phyloP scores from a whole-genome alignment of 2,797 vertebrate genomes.

The Meda fulgida region DNA sequence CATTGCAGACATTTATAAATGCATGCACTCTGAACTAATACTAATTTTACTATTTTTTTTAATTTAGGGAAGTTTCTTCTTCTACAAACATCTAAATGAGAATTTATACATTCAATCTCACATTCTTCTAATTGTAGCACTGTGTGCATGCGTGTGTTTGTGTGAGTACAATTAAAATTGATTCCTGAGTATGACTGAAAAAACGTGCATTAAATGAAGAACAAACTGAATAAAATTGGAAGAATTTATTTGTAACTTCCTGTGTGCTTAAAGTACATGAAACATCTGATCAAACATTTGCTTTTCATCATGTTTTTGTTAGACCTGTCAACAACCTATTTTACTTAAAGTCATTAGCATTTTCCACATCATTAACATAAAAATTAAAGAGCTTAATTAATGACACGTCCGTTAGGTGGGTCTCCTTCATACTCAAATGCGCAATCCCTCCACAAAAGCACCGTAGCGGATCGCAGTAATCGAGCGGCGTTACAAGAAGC shows the following conservation, averaged over 20 bases:
- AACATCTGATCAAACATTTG: background rate
- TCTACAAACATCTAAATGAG: background rate
- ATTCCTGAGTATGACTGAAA: background rate
- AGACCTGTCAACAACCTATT: conserved; percentile 66
- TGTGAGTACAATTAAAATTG: background rate
- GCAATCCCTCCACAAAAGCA: conserved; percentile 64
- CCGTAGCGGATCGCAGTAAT: conserved; percentile 71
- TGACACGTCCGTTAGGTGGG: conserved; percentile 67
- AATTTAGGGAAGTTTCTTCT: background rate
- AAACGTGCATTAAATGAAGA: background rate
- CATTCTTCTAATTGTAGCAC: no score
- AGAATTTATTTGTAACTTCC: background rate
- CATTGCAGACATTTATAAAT: background rate
- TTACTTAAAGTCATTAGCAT: conserved; percentile 67
- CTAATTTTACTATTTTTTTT: background rate
- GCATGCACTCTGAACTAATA: background rate
- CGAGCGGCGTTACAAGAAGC: conserved; percentile 72
- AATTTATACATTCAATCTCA: no score
- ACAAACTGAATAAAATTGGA: background rate
- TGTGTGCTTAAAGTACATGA: background rate
- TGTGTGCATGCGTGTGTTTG: no score
- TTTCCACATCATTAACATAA: conserved; percentile 72
- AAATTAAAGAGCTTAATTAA: conserved; percentile 78
- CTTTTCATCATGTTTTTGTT: conserved; percentile 32
- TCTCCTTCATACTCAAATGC: conserved; percentile 74